These are phyloP conservation scores for Hydropotes inermis DNA, from an alignment of 2,113 vertebrate genomes.

Conservation along the genomic window DNA sequence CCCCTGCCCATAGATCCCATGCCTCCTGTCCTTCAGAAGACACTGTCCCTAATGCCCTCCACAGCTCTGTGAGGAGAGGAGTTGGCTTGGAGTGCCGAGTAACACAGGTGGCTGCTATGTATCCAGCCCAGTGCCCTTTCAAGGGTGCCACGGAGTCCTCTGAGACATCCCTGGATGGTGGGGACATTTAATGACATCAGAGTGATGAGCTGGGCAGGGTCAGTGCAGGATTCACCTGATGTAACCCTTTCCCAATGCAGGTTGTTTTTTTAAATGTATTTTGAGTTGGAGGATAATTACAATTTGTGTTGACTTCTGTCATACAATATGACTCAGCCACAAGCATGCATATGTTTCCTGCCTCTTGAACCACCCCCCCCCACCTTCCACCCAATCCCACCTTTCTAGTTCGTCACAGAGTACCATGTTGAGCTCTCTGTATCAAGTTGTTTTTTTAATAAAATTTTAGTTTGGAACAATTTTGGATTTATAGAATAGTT, in stretches of 20 bases:
- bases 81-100: not conserved
- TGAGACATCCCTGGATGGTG: not conserved
- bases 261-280: not conserved
- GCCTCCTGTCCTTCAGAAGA: not conserved
- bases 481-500: not conserved
- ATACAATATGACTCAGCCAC: not conserved
- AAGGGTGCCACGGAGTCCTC: not conserved
- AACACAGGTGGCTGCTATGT: not conserved
- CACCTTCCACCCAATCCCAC: not conserved
- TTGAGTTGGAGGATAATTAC: not conserved
- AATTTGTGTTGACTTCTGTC: not conserved
- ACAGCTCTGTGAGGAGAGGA: not conserved
- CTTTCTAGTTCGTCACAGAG: not conserved
- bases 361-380: not conserved
- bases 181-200: not conserved
- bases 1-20: not conserved
- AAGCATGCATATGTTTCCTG: not conserved
- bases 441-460: not conserved
- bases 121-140: not conserved
- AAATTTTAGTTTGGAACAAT: not conserved
- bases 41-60: too few relatives aligned
- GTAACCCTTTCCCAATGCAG: not conserved
- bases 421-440: not conserved
- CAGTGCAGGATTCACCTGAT: not conserved
- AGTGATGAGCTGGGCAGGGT: not conserved